Evolutionary conservation across 2,888 invertebrate genomes (phyloP), one percentile per base, ranked within the genome.

Genomic region (Trachelus tabidus): DNA sequence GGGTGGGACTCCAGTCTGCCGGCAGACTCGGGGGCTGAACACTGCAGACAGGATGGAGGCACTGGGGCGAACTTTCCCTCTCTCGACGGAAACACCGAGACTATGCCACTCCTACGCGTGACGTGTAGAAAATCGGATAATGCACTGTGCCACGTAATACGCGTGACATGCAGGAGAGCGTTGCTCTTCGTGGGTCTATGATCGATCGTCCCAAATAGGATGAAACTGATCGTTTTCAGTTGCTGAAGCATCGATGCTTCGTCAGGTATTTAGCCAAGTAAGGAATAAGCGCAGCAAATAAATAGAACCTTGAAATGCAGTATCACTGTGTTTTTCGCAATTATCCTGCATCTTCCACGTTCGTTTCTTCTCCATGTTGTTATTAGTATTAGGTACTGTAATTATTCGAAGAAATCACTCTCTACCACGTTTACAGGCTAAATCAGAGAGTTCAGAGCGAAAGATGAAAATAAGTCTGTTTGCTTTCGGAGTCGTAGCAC

Each of bases 41-140:
- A 81, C 77, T 82, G 85, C 87, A 87, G 87, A 88, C 89, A 88
- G 90, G 89, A 90, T 87, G 89, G 87, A 87, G 88, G 87, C 88
- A 88, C 89, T 89, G 85, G 89, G 90, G 87, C 90, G 90, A 90
- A 90, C 90, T 88, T 88, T 88, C 88, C 87, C 88, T 88, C 89
- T 90, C 89, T 89, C 87, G 85, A 77, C 11, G 37, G 34, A 30
- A 81, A 83, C 79, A 78, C 83, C 73, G 81, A 81, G 81, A 83
- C 85, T 81, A 81, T 83, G 82, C 85, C 85, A 82, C 79, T 83
- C 81, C 84, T 83, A 81, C 84, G 83, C 83, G 81, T 83, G 81
- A 92, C 71, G 92, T 92, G 80, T 92, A 93, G 33, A 71, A 71
- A 71, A 71, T 71, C 33, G 34, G 15, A 71, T 34, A 34, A 71